Base-by-base conservation (phyloP, 2,888 invertebrate species). In the Troides aeacus region DNA sequence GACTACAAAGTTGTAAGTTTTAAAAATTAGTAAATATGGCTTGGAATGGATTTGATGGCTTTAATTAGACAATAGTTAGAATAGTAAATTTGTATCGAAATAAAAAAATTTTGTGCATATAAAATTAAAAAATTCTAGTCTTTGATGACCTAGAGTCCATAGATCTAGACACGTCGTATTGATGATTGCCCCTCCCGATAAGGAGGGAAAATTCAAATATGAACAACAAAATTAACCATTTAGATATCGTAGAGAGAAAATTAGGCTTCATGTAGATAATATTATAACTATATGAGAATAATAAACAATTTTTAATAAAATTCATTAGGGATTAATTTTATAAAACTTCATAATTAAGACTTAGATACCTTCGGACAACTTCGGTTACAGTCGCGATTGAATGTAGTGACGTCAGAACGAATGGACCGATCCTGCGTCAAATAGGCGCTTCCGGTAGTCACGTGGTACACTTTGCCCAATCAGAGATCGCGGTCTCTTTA, bases 171-270 rank as follows among this genome's bases (percentile, higher is more conserved):
- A 90, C 90, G 90, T 89, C 84, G 86, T 89, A 89, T 88, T 86
- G 88, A 90, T 86, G 84, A 83, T 84, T 86, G 87, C 91, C 92
- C 87, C 90, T 92, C 92, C 90, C 89, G 84, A 82, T 81, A 83
- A 79, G 81, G 92, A 81, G 92, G 88, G 84, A 91, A 85, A 71
- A 67, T 89, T 88, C 77, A 78, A 91, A 88, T n/a, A 17, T 65
- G 71, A 46, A 56, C 46, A 50, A 69, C 64, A 59, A 30, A 70
- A 61, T 58, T 63, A 64, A 36, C 63, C 36, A n/a, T 64, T 30
- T 21, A 42, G 17, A 21, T 12, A 39, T 8, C 1, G 6, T 21
- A 1, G 39, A 24, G 23, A 46, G 42, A 46, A 42, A 12, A n/a
- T 7, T 39, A 23, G 23, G n/a, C 7, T 59, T 53, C 18, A 46